Percentiles rank a stretch among this genome's conserved stretches.
Evolutionary conservation across 2,113 vertebrate genomes (phyloP).

Genomic region (Redunca redunca): DNA sequence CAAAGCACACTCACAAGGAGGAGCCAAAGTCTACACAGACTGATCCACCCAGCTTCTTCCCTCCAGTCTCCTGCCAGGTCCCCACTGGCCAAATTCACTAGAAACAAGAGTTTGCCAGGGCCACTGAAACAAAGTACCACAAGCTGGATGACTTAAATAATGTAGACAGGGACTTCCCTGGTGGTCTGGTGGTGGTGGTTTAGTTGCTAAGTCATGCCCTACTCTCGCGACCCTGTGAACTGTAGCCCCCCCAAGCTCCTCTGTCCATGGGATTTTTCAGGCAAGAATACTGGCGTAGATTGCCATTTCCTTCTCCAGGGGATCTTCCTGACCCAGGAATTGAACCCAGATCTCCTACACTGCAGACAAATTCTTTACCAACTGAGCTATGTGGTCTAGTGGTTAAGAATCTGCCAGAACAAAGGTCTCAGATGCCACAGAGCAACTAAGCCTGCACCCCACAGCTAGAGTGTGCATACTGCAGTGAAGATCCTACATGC

Average conservation of each 20-base stretch:
- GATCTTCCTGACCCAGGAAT: background rate
- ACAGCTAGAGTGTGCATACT: background rate
- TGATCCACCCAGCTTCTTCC: background rate
- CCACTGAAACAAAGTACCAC: background rate
- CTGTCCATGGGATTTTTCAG: background rate
- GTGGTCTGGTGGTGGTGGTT: background rate
- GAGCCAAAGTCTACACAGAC: too few species aligned
- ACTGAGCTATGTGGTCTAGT: background rate
- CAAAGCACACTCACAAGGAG: background rate
- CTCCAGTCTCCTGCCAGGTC: background rate
- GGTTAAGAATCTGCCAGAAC: background rate
- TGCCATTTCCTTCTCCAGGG: background rate
- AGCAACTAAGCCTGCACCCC: background rate
- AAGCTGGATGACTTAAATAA: background rate
- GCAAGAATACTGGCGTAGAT: background rate
- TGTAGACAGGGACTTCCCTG: background rate
- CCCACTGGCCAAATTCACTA: background rate
- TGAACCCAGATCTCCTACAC: background rate
- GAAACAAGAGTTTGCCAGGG: background rate
- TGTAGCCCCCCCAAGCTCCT: background rate
- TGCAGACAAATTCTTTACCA: background rate
- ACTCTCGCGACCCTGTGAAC: background rate
- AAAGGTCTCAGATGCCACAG: background rate
- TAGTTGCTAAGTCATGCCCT: fast-evolving
- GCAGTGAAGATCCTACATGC: background rate